A percentile compares a stretch with the other conserved stretches of the same genome.
phyloP scores from a whole-genome alignment of 1,140 invertebrate genomes.

The Lycorma delicatula region DNA sequence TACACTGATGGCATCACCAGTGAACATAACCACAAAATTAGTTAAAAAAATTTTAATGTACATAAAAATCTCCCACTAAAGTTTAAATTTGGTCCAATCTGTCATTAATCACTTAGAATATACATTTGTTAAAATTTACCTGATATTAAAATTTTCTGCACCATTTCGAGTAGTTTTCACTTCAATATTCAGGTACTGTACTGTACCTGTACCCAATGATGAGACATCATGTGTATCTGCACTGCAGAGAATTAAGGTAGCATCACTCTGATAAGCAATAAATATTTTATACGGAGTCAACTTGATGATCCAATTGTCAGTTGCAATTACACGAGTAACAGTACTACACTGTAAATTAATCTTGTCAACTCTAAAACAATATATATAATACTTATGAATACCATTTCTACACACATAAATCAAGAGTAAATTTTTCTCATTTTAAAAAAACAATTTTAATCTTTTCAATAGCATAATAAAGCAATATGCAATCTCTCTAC shows the following conservation, averaged over 20 bases:
- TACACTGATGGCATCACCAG: too few species aligned
- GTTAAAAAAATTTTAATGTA: too few species aligned
- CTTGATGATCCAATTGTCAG: slow-evolving; percentile 85
- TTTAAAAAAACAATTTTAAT: too few species aligned
- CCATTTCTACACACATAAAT: too few species aligned
- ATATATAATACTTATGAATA: too few species aligned
- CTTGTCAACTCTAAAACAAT: slow-evolving; percentile 65
- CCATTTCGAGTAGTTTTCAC: slow-evolving; percentile 52
- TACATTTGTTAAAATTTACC: slow-evolving; percentile 20
- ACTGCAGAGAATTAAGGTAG: slow-evolving; percentile 59
- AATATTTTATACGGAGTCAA: slow-evolving; percentile 64
- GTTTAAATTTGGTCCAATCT: too few species aligned
- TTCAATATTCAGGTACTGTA: slow-evolving; percentile 75
- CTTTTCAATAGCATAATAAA: too few species aligned
- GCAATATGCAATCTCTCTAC: too few species aligned
- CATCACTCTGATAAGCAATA: slow-evolving; percentile 68
- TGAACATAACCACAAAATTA: too few species aligned
- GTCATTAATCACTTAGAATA: too few species aligned
- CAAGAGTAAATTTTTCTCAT: too few species aligned
- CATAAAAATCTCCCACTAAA: too few species aligned
- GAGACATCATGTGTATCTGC: slow-evolving; percentile 64
- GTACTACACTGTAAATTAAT: slow-evolving; percentile 59
- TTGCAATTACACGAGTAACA: slow-evolving; percentile 62
- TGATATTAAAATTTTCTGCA: slow-evolving; percentile 51
- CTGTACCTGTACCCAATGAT: slow-evolving; percentile 46